phyloP scores from a whole-genome alignment of 2,797 vertebrate species.

The Thamnophis elegans region DNA sequence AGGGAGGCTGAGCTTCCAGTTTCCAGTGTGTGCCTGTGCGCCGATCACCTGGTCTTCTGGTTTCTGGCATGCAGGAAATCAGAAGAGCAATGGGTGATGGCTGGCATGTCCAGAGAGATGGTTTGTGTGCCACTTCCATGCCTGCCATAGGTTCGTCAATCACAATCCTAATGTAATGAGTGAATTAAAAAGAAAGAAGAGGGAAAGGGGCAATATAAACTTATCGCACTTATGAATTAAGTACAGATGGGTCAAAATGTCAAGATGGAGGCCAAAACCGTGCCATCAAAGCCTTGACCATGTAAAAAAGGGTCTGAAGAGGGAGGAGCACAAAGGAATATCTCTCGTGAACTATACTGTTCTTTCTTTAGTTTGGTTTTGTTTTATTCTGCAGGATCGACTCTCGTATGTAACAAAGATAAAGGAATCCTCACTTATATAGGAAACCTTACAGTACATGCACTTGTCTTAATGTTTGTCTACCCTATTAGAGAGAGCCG shows the following conservation, averaged over 20 bases:
- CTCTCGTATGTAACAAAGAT: not conserved
- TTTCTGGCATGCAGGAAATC: no score
- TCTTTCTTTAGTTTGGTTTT: not conserved
- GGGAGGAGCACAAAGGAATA: not conserved
- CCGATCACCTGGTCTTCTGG: no score
- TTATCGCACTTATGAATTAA: not conserved
- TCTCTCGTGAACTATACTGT: not conserved
- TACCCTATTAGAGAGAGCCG: no score
- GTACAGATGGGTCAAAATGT: not conserved
- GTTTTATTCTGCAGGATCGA: not conserved
- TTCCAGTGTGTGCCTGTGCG: no score
- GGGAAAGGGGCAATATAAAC: not conserved
- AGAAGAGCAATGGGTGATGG: no score
- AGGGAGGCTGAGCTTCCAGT: no score
- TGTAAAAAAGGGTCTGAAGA: not conserved
- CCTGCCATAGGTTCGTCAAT: no score
- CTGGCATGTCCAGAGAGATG: no score
- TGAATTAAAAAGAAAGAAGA: conserved; percentile 12
- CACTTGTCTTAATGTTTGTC: not conserved
- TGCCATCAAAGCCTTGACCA: not conserved
- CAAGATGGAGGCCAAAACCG: not conserved
- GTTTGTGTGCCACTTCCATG: no score
- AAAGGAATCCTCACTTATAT: not conserved
- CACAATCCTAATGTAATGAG: not conserved
- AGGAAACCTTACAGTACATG: not conserved